These are phyloP conservation scores for Semicossyphus pulcher DNA, from an alignment of 2,113 vertebrate genomes.

Conservation along the genomic window DNA sequence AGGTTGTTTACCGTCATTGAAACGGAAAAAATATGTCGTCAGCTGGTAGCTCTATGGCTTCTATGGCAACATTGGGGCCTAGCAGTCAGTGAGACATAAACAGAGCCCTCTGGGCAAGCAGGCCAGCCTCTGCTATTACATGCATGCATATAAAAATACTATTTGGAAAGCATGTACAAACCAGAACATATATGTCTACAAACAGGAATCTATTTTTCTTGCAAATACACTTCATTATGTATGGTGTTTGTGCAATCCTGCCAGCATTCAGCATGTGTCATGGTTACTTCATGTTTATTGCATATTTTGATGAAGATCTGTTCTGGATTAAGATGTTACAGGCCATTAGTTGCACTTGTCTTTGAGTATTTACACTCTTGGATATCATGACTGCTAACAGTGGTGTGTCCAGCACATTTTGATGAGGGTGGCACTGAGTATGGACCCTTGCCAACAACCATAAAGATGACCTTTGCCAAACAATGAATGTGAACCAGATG, in stretches of 20 bases:
- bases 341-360: slow-evolving; percentile 2
- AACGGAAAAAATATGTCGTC: slow-evolving; percentile 27
- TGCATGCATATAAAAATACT: slow-evolving; percentile 11
- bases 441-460: slow-evolving; percentile 3
- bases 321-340: slow-evolving; percentile 2
- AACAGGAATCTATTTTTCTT: neutral
- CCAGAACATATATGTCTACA: neutral
- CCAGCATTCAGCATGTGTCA: neutral
- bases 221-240: neutral
- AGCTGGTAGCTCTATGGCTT: slow-evolving; percentile 49
- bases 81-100: slow-evolving; percentile 65
- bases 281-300: neutral
- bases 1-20: slow-evolving; percentile 17
- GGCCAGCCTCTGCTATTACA: slow-evolving; percentile 53
- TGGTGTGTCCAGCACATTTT: neutral
- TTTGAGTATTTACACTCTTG: slow-evolving; percentile 3
- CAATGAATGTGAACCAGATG: neutral
- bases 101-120: slow-evolving; percentile 53
- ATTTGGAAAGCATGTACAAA: neutral
- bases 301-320: neutral
- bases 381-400: neutral
- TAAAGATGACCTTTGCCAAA: slow-evolving; percentile 28
- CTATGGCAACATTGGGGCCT: slow-evolving; percentile 71
- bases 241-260: neutral
- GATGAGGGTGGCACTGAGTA: slow-evolving; percentile 1